phyloP scores from a whole-genome alignment of 2,113 vertebrate species.

The Picathartes gymnocephalus region DNA sequence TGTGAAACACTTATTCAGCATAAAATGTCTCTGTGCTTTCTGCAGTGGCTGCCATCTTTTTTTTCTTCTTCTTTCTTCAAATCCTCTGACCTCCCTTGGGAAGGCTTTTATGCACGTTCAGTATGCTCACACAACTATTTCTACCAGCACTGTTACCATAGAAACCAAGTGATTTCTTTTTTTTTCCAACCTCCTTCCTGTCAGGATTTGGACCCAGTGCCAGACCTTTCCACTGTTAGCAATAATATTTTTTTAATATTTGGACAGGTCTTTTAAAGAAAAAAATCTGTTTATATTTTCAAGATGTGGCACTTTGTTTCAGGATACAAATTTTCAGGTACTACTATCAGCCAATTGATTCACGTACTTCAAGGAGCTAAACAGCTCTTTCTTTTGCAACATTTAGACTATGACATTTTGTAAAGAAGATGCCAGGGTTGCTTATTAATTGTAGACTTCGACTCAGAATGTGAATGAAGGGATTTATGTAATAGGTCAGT shows the following conservation, averaged over 20 bases:
- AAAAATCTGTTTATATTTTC: constrained; percentile 57
- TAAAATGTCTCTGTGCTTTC: background rate
- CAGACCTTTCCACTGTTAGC: constrained; percentile 63
- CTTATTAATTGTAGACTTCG: constrained; percentile 18
- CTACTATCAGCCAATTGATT: background rate
- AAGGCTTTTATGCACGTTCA: constrained; percentile 73
- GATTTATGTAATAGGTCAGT: constrained; percentile 10
- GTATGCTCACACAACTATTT: constrained; percentile 73
- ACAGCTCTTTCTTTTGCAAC: background rate
- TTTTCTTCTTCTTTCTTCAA: constrained; percentile 25
- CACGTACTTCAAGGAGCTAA: background rate
- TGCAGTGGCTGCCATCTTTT: constrained; percentile 20
- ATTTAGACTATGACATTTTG: constrained; percentile 34
- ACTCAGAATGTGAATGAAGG: background rate
- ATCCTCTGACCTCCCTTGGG: constrained; percentile 73
- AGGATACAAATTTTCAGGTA: constrained; percentile 31
- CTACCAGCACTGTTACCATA: constrained; percentile 76
- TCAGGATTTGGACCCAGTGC: constrained; percentile 61
- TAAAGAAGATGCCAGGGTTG: background rate
- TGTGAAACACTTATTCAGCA: constrained; percentile 68
- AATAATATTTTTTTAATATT: constrained; percentile 70
- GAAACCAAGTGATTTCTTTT: constrained; percentile 37
- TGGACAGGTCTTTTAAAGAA: constrained; percentile 59
- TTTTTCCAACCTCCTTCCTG: background rate
- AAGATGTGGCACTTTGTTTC: constrained; percentile 26